phyloP scores from a whole-genome alignment of 1,140 invertebrate genomes.

The Drosophila ercepeae region DNA sequence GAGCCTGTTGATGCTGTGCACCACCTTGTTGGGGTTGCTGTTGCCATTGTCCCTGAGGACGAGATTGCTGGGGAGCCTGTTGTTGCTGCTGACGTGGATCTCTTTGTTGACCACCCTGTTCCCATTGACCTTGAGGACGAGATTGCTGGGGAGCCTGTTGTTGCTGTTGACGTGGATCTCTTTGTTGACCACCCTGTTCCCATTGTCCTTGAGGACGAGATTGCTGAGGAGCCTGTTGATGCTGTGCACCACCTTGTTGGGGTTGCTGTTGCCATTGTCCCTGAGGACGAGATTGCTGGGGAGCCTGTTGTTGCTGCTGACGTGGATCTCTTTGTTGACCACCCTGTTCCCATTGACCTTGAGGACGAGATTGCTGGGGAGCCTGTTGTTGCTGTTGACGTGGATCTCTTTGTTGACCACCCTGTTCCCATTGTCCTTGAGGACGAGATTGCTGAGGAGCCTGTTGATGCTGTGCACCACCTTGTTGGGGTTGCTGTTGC shows the following conservation, averaged over 20 bases:
- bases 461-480: no score
- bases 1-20: no score
- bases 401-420: background rate
- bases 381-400: constrained; percentile 3
- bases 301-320: no score
- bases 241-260: background rate
- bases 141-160: background rate
- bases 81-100: constrained; percentile 18
- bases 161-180: background rate
- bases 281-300: constrained; percentile 3
- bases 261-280: background rate
- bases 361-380: no score
- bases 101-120: constrained; percentile 4
- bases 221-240: no score
- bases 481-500: background rate
- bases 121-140: background rate
- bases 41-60: background rate
- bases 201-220: no score
- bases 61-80: constrained; percentile 7
- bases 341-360: constrained; percentile 1
- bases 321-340: constrained; percentile 11
- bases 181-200: background rate
- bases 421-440: no score
- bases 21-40: background rate
- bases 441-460: no score